Base-by-base conservation (phyloP, 2,888 invertebrate species). In the Microctonus aethiopoides region DNA sequence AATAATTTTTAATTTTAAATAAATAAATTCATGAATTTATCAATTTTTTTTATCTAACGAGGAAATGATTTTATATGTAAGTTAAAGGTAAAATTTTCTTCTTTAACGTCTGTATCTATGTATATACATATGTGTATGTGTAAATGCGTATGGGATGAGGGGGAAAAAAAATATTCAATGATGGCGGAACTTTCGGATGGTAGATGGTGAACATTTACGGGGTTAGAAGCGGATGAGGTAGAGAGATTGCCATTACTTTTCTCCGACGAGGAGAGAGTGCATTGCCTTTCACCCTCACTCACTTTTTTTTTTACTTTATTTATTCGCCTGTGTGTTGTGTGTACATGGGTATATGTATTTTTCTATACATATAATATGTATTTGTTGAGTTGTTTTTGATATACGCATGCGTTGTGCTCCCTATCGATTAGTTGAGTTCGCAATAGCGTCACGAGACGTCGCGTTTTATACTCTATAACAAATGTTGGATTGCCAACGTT, bases 341-440 rank as follows among this genome's bases (percentile, higher is more conserved):
- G 16, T 46, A n/a, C 16, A 46, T 46, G 16, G 16, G 46, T 46
- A 46, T 16, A 46, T 46, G n/a, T 39, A 39, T 39, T 13, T 39
- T n/a, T n/a, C n/a, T n/a, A n/a, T 39, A 36, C 11, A 39, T 39
- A 39, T 39, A 39, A 46, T 46, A 46, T 46, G 16, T 46, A 46
- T 51, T 66, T 20, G 34, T 36, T 16, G 3, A 24, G 11, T 54
- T 29, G n/a, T 36, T 7, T 26, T 26, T 16, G 39, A 52, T 54
- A 41, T 52, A 81, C 83, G 83, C 83, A 82, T 82, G 83, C 81
- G 83, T 82, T 71, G 63, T 72, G 75, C 74, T 72, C 76, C 78
- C 80, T 84, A 85, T 85, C 85, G 85, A 85, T 85, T 84, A 82
- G 80, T 75, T 74, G 77, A 78, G 75, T 84, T 85, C 81, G 73